Percentiles rank a stretch among this genome's conserved stretches.
Evolutionary conservation across 37 sponge, comb jelly and placozoan genomes (phyloP).

Genomic region (Beroe forskalii): DNA sequence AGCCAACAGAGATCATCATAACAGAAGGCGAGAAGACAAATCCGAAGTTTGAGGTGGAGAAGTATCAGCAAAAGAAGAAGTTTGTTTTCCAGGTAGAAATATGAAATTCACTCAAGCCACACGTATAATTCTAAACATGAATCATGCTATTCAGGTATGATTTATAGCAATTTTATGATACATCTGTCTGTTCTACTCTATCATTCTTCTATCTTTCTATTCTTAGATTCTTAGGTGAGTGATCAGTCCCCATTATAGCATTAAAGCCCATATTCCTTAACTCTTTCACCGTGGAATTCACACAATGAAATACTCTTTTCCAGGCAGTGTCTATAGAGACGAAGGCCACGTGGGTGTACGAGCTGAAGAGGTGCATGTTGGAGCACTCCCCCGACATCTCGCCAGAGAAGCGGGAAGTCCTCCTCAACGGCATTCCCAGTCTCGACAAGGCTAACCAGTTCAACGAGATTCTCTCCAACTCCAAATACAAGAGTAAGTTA

Average conservation of each 20-base stretch:
- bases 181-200: too few relatives aligned
- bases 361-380: constrained; percentile 2
- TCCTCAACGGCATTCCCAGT: neutral
- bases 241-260: too few relatives aligned
- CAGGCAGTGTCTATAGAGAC: constrained; percentile 17
- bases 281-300: too few relatives aligned
- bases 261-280: too few relatives aligned
- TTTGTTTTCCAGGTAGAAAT: constrained; percentile 29
- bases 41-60: constrained; percentile 12
- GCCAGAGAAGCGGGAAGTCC: neutral
- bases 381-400: neutral
- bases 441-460: constrained; percentile 30
- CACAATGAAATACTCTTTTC: too few relatives aligned
- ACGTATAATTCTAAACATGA: too few relatives aligned
- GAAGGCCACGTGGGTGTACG: constrained; percentile 34
- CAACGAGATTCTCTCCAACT: constrained; percentile 52
- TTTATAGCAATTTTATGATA: too few relatives aligned
- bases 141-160: too few relatives aligned
- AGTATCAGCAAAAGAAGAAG: neutral
- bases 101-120: too few relatives aligned
- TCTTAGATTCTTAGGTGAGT: too few relatives aligned
- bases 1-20: constrained; percentile 26
- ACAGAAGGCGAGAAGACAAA: constrained; percentile 21
- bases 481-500: constrained; percentile 23
- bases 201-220: too few relatives aligned